Percentiles rank a stretch among this genome's conserved stretches.
Conservation (phyloP, 2,888 invertebrate species). For the Caenorhabditis sulstoni region DNA sequence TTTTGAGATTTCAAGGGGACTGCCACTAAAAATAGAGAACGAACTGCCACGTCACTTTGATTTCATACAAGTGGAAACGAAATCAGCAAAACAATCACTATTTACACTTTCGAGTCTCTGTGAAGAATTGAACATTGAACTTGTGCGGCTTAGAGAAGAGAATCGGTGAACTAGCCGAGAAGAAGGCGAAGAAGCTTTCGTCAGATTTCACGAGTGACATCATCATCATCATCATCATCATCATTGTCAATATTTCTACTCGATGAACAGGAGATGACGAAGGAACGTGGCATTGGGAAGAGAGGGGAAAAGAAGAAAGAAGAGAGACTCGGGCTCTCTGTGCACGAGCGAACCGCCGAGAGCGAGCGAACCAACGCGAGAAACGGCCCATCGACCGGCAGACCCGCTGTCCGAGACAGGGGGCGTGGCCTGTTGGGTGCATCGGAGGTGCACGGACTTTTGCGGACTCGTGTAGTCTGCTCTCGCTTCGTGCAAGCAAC, state of each 20-base stretch:
- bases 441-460: not conserved
- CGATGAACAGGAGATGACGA: not conserved
- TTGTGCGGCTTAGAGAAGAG: too few relatives aligned
- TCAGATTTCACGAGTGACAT: constrained; percentile 34
- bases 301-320: not conserved
- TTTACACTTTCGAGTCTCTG: not conserved
- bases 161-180: too few relatives aligned
- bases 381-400: not conserved
- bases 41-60: not conserved
- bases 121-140: not conserved
- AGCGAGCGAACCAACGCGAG: too few relatives aligned
- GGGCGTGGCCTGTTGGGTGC: not conserved
- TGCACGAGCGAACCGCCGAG: not conserved
- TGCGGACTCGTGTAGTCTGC: not conserved
- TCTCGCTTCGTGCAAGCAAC: too few relatives aligned
- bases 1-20: too few relatives aligned
- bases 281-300: too few relatives aligned
- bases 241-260: not conserved
- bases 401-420: too few relatives aligned
- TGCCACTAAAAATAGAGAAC: not conserved
- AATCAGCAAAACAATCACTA: too few relatives aligned
- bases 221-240: not conserved
- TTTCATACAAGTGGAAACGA: too few relatives aligned
- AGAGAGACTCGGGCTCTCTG: too few relatives aligned
- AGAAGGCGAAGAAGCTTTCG: constrained; percentile 10